Base-by-base conservation (phyloP, 2,113 vertebrate genomes). In the Echinops telfairi region DNA sequence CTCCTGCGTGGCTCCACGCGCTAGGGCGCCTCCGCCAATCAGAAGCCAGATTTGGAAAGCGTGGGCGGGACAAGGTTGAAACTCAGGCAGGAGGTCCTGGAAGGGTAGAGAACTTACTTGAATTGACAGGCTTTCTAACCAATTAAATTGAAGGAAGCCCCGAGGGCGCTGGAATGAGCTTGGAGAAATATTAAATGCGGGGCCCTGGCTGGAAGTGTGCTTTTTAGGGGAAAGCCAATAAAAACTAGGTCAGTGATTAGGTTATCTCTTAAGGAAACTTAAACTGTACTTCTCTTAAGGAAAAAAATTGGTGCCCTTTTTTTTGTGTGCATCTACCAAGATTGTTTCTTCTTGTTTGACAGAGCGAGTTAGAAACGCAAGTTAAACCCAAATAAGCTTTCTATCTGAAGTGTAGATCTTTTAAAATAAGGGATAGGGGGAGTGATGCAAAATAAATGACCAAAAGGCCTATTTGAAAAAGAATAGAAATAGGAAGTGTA, bases 11-110 rank as follows among this genome's bases (percentile, higher is more conserved):
- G 75, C 47, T 53, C 77, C 96, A 93, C 58, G 92, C 10, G 88
- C 58, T 31, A 29, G 0, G 15, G 1, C 0, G 36, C 16, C 23
- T 53, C 10, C 4, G 2, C 96, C 97, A 96, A 97, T 97, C 96
- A 88, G 91, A 11, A 68, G 9, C 60, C 68, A 27, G 33, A n/a
- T 8, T 20, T 2, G 0, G 25, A 11, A 6, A 0, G 0, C 0
- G 36, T 25, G 73, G 83, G 82, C 16, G 23, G 91, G 77, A 17
- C 10, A 8, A 40, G 11, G 15, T 5, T n/a, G 33, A 57, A 53
- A 68, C n/a, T 62, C 0, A 31, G 0, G 2, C 16, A 17, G 23
- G n/a, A 15, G 43, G n/a, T 76, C 58, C 9, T 0, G 11, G 19
- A 8, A 10, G 33, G 12, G 16, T 7, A 3, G 33, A 0, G 1